Base-by-base conservation (phyloP, 2,888 invertebrate genomes). In the Agrilus biguttatus region DNA sequence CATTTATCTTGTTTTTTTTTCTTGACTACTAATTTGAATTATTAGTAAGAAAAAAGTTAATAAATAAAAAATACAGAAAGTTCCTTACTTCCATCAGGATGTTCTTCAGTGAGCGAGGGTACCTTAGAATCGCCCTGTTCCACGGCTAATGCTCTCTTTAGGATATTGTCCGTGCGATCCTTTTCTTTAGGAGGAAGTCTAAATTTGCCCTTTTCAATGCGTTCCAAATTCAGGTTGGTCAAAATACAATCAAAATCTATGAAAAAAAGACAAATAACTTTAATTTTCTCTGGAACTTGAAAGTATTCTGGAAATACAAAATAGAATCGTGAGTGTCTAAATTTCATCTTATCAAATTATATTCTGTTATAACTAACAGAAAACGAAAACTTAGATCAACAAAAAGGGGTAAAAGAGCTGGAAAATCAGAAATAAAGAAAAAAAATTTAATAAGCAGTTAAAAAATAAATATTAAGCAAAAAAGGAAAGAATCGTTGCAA, bases 231-330 rank as follows among this genome's bases (percentile, higher is more conserved):
- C 47, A 92, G 72, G 51, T 88, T 90, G 7, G 91, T 90, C 53
- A 86, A 72, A 62, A 90, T 87, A 64, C 88, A 88, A 63, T 89
- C 89, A 69, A 88, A 87, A 64, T 87, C 84, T 80, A 64, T 10
- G n/a, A n/a, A 13, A n/a, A 41, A 37, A 42, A 32, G 4, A 43
- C 23, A 33, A 12, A 37, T 32, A 37, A 32, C 21, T 36, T 19
- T 6, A 33, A 39, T 23, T 39, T 33, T 12, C 34, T 43, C 28
- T 41, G 21, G 21, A 21, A 21, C 17, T 17, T 17, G 17, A 17
- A 17, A 17, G 19, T 2, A 39, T 42, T 14, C 44, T n/a, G n/a
- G n/a, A n/a, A n/a, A n/a, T n/a, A n/a, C n/a, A n/a, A n/a, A n/a
- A n/a, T n/a, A n/a, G n/a, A n/a, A n/a, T n/a, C n/a, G n/a, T n/a